Conservation (phyloP, 2,888 invertebrate species). For the Xanthorhoe designata region DNA sequence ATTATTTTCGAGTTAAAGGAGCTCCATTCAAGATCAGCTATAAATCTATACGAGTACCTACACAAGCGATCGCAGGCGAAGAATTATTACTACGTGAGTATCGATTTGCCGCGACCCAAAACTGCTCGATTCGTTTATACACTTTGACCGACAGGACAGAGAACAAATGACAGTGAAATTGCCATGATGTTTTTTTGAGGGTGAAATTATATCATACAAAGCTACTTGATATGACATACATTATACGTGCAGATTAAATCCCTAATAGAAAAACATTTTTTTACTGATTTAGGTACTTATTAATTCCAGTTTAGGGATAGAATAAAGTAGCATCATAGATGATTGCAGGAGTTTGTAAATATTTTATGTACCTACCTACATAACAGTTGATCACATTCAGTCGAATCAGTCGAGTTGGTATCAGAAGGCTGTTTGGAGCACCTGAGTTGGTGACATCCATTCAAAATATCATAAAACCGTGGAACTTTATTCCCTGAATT, state of each 20-base stretch:
- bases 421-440: constrained; percentile 37
- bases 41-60: constrained; percentile 37
- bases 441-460: constrained; percentile 48
- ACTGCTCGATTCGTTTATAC: constrained; percentile 3
- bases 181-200: too few species aligned
- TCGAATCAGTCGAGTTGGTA: background rate
- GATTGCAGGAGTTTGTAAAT: too few species aligned
- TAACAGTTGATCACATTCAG: background rate
- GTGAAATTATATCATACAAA: too few species aligned
- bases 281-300: too few species aligned
- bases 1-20: constrained; percentile 27
- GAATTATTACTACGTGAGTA: constrained; percentile 41
- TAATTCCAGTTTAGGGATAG: too few species aligned
- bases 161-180: background rate
- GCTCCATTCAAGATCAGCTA: constrained; percentile 36
- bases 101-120: constrained; percentile 33
- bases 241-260: too few species aligned
- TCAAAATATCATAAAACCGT: constrained; percentile 54
- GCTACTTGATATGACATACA: too few species aligned
- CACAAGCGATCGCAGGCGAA: constrained; percentile 35
- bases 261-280: too few species aligned
- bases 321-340: too few species aligned
- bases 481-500: constrained; percentile 50
- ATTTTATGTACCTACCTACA: too few species aligned
- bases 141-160: background rate